Conservation (phyloP, 1,140 invertebrate genomes). For the Apis mellifera region DNA sequence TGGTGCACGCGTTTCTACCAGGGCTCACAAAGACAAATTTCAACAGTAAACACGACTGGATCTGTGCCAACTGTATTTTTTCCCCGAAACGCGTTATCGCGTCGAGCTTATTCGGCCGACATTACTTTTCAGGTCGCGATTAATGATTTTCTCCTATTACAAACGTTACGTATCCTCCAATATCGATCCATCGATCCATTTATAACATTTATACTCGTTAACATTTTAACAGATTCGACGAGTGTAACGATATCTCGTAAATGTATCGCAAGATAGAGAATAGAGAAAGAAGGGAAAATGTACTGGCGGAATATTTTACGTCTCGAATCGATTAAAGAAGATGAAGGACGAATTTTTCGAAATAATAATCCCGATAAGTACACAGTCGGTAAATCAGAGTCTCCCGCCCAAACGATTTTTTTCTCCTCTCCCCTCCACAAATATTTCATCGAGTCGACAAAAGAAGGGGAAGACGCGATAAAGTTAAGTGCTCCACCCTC, state of each 20-base stretch:
- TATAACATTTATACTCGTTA: background rate
- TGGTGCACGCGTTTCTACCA: slow-evolving; percentile 54
- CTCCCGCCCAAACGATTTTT: background rate
- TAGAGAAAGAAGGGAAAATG: too few species aligned
- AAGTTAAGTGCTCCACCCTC: background rate
- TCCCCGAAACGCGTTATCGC: slow-evolving; percentile 60
- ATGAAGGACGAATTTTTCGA: too few species aligned
- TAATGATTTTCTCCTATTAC: slow-evolving; percentile 61
- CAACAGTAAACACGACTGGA: slow-evolving; percentile 69
- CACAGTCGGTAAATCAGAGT: slow-evolving; percentile 7
- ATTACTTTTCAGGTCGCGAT: slow-evolving; percentile 65
- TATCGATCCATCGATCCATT: slow-evolving; percentile 7
- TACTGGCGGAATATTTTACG: too few species aligned
- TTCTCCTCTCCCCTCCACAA: background rate
- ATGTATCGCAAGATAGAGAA: too few species aligned
- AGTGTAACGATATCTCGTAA: too few species aligned
- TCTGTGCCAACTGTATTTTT: slow-evolving; percentile 66
- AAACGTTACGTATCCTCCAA: slow-evolving; percentile 22
- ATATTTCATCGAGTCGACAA: slow-evolving; percentile 5
- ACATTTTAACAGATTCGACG: too few species aligned
- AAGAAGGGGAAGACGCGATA: background rate
- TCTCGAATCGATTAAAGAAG: too few species aligned
- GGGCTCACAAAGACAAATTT: slow-evolving; percentile 66
- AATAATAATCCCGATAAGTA: slow-evolving; percentile 7
- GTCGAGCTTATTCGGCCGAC: slow-evolving; percentile 64